Percentiles rank a stretch among this genome's conserved stretches.
Evolutionary conservation across 2,888 invertebrate species (phyloP).

Genomic region (Drosophila picticornis): DNA sequence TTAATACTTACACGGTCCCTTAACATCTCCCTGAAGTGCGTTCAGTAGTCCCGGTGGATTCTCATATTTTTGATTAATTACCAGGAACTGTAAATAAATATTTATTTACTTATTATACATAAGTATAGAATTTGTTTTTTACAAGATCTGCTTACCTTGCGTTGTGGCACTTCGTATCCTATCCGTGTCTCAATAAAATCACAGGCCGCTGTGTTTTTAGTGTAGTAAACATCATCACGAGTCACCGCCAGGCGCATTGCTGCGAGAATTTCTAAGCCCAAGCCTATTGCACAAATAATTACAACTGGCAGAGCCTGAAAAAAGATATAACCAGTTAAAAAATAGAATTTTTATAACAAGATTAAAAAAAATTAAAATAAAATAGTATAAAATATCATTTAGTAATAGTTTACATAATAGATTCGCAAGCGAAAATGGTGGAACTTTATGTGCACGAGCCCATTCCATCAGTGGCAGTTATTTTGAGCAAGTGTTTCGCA

Average conservation of each 20-base stretch:
- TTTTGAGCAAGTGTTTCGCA: constrained; percentile 6
- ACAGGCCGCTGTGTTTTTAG: constrained; percentile 41
- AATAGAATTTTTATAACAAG: not conserved
- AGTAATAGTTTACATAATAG: not conserved
- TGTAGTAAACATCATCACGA: constrained; percentile 74
- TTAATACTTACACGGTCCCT: constrained; percentile 47
- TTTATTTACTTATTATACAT: not conserved
- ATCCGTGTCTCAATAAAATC: constrained; percentile 68
- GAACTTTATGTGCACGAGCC: not conserved
- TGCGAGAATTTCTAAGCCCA: constrained; percentile 34
- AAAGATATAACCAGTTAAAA: constrained; percentile 1
- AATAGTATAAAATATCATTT: not conserved
- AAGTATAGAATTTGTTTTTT: not conserved
- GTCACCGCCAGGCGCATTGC: constrained; percentile 49
- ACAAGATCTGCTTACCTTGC: constrained; percentile 58
- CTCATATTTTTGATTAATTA: constrained; percentile 65
- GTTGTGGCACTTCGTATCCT: constrained; percentile 52
- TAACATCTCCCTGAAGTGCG: constrained; percentile 52
- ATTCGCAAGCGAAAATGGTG: not conserved
- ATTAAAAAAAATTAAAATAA: not conserved
- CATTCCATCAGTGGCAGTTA: not conserved
- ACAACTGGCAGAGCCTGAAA: constrained; percentile 72
- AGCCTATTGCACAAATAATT: constrained; percentile 33
- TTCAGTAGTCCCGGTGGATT: constrained; percentile 53
- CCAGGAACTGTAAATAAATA: constrained; percentile 16